These are phyloP conservation scores for Agriopis leucophaearia DNA, from an alignment of 2,888 invertebrate genomes.

Conservation along the genomic window DNA sequence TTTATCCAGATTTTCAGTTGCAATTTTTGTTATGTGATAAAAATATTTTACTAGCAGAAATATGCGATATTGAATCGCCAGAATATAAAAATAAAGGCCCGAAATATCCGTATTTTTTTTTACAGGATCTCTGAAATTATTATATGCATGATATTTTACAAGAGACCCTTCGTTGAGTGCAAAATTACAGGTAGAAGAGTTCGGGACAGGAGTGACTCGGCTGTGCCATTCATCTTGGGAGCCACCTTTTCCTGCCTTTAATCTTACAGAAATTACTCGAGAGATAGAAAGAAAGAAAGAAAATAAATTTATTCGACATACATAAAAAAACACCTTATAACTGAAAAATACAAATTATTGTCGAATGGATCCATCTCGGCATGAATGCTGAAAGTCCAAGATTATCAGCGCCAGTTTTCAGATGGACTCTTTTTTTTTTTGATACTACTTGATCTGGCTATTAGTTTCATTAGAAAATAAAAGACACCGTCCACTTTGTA, in stretches of 20 bases:
- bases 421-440: too few species aligned
- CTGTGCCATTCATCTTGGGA: conserved; percentile 36
- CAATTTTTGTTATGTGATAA: conserved; percentile 24
- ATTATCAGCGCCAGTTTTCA: too few species aligned
- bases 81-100: conserved; percentile 36
- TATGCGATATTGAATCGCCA: conserved; percentile 26
- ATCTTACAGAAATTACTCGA: conserved; percentile 26
- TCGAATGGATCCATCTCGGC: too few species aligned
- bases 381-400: too few species aligned
- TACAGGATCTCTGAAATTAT: conserved; percentile 30
- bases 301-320: too few species aligned
- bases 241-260: conserved; percentile 24
- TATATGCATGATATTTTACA: conserved; percentile 36
- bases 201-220: conserved; percentile 26
- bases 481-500: too few species aligned
- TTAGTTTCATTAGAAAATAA: neutral
- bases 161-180: conserved; percentile 30
- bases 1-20: neutral
- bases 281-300: too few species aligned
- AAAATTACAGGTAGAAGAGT: conserved; percentile 39
- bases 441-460: neutral
- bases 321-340: too few species aligned
- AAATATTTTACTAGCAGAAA: conserved; percentile 25
- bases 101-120: conserved; percentile 37
- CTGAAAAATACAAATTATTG: too few species aligned